Base-by-base conservation (phyloP, 2,888 invertebrate genomes). In the Itoplectis maculator region DNA sequence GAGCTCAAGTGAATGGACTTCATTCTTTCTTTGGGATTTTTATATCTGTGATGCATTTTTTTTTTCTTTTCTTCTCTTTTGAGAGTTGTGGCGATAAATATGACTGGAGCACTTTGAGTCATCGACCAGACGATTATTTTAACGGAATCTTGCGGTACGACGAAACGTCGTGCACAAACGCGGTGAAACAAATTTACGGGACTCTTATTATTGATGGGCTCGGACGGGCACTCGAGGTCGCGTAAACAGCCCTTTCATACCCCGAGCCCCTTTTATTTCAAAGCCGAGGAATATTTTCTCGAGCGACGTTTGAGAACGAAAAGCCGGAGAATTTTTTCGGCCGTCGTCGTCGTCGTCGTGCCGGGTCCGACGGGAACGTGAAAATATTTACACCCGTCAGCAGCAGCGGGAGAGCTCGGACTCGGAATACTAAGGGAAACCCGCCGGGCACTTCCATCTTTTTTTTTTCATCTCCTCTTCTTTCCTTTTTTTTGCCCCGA, bases 351-450 rank as follows among this genome's bases (percentile, higher is more conserved):
- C 82, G 59, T 40, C 63, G 61, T 68, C 56, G n/a, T n/a, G n/a
- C n/a, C n/a, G 49, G 35, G 45, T n/a, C 13, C 56, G 59, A 65
- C 40, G 47, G 45, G 15, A 74, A 49, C 63, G 59, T 45, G 45
- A 70, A 79, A 82, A 82, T 82, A 82, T 82, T 82, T 82, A 82
- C 66, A 79, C 66, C 72, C 61, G 49, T 66, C 72, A 56, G 56
- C 29, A 45, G 75, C 72, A 56, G 56, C 29, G 56, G 75, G 68
- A 56, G 65, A 65, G 65, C 49, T 70, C 65, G 69, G 70, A 70
- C 59, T 72, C 54, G 61, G 79, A 79, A 82, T 76, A 72, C 70
- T 40, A 40, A 72, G 47, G 35, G 37, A 47, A 68, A 37, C 45
- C 42, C 29, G 65, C 68, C 65, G 56, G 66, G 40, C 74, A 72